Base-by-base conservation (phyloP, 2,113 vertebrate genomes). In the Syngnathus typhle region DNA sequence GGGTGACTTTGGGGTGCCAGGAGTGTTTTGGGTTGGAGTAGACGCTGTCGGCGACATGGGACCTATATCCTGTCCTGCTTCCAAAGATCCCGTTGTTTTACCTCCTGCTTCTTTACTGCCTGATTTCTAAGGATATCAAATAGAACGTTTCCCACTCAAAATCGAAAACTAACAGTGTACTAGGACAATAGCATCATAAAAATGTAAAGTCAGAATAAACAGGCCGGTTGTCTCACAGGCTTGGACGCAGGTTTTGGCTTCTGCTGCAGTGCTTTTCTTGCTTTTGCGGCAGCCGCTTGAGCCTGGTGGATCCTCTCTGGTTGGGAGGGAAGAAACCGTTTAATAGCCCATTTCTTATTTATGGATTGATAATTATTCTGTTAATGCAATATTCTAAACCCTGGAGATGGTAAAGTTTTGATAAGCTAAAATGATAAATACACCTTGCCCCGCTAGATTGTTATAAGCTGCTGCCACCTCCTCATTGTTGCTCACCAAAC, bases 301-400 rank as follows among this genome's bases (percentile, higher is more conserved):
- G 96, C 96, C 46, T 99, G 97, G 76, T 99, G 97, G 66, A 99
- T 99, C 71, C 95, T 86, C 88, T 99, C 97, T 99, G 89, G 18
- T 80, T 38, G 6, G 59, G 77, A 60, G 11, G 2, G 52, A 56
- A 37, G 2, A 66, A 3, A 66, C 11, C 37, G 58, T 23, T 4
- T 36, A 58, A 58, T 27, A 27, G 52, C 21, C 21, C 21, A 27
- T 16, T 58, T 58, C 12, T 12, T 5, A 56, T 56, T 55, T 11
- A 32, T 32, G 3, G 27, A 32, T 32, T 32, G 27, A 32, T 32
- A 3, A 32, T 32, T 32, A 32, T 32, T 32, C 3, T 3, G 27
- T 32, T 32, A 32, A 32, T 32, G 27, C 27, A 32, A 32, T 32
- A 3, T 32, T 32, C 27, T 32, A 32, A 32, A 32, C 3, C 27